A percentile compares a stretch with the other conserved stretches of the same genome.
These are phyloP conservation scores for Muscicapa striata DNA, from an alignment of 2,797 vertebrate genomes.

Conservation along the genomic window DNA sequence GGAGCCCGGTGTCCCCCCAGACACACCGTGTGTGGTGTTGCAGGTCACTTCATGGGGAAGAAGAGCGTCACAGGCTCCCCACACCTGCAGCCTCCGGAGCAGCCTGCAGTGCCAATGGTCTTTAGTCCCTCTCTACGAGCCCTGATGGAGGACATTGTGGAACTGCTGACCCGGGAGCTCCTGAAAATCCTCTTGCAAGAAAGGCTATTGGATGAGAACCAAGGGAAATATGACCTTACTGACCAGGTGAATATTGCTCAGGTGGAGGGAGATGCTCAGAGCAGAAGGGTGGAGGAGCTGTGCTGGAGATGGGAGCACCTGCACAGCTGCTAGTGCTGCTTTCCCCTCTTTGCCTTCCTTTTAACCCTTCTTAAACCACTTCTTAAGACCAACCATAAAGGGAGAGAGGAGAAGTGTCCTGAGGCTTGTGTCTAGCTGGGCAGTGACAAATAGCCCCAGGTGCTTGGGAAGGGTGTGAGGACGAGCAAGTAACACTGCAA, in stretches of 20 bases:
- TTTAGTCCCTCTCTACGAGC: constrained; percentile 39
- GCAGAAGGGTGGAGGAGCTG: not conserved
- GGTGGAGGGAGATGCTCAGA: not conserved
- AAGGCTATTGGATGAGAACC: constrained; percentile 71
- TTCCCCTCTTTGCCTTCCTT: not conserved
- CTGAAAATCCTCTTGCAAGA: constrained; percentile 74
- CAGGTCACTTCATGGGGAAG: constrained; percentile 96
- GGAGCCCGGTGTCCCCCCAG: not conserved
- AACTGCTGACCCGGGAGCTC: constrained; percentile 78
- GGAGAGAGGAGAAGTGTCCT: not conserved
- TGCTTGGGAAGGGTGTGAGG: not conserved
- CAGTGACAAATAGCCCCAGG: not conserved
- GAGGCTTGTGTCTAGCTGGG: not conserved
- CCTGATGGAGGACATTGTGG: constrained; percentile 68
- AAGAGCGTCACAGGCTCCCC: constrained; percentile 80
- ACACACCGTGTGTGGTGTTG: not conserved
- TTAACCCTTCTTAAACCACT: not conserved
- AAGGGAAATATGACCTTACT: constrained; percentile 52
- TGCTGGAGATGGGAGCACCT: not conserved
- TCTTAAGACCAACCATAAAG: not conserved
- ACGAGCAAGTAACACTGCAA: fast-evolving
- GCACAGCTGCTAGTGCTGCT: not conserved
- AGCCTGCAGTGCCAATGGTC: constrained; percentile 36
- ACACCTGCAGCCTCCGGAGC: constrained; percentile 56
- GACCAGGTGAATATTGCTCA: constrained; percentile 76